phyloP scores from a whole-genome alignment of 2,888 invertebrate genomes.

The Metopia argyrocephala region DNA sequence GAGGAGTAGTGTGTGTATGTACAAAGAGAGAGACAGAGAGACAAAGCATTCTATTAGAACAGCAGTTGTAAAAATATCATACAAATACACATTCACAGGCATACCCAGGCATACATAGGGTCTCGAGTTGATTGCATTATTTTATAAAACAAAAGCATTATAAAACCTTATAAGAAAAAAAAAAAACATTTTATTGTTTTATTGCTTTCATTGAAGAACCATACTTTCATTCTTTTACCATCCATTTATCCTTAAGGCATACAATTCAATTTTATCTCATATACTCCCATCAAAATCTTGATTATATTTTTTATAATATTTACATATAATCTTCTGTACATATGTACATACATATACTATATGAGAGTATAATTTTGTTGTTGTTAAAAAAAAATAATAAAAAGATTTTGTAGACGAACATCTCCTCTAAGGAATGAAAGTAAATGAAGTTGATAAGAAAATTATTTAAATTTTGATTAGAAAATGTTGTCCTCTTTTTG shows the following conservation, averaged over 20 bases:
- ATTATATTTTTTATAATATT: conserved; percentile 40
- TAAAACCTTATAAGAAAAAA: conserved; percentile 52
- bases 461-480: conserved; percentile 79
- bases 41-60: too few species aligned
- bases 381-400: background rate
- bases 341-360: background rate
- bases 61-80: too few species aligned
- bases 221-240: conserved; percentile 11
- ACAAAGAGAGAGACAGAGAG: too few species aligned
- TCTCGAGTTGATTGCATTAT: conserved; percentile 63
- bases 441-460: conserved; percentile 2
- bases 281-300: conserved; percentile 55
- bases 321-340: conserved; percentile 34
- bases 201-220: conserved; percentile 40
- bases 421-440: conserved; percentile 21
- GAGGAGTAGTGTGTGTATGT: background rate
- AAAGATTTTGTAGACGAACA: conserved; percentile 13
- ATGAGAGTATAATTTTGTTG: background rate
- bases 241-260: conserved; percentile 59
- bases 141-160: conserved; percentile 58
- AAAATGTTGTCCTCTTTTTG: conserved; percentile 69
- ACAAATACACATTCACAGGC: too few species aligned
- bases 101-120: conserved; percentile 16
- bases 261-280: conserved; percentile 60
- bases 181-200: conserved; percentile 45